Evolutionary conservation across 30 jellyfish, hydroid and myxozoan species (phyloP).

Genomic region (Turritopsis dohrnii): DNA sequence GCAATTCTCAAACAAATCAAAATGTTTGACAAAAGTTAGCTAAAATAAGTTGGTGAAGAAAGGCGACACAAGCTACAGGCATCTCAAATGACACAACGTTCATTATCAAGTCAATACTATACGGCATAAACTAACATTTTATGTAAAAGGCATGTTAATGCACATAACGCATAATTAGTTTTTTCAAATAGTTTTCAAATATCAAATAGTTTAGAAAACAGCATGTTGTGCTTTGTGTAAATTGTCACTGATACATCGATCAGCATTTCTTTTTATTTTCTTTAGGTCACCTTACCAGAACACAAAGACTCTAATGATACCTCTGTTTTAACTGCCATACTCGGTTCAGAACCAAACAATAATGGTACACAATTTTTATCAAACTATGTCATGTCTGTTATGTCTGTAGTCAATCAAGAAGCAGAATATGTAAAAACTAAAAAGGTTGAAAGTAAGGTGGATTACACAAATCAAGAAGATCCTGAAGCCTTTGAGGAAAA

Average conservation of each 20-base stretch:
- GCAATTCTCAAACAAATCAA: no score
- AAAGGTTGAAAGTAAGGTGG: background rate
- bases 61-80: no score
- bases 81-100: no score
- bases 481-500: background rate
- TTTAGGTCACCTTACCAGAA: slow-evolving; percentile 24
- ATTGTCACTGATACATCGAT: background rate
- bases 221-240: no score
- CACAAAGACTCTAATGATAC: background rate
- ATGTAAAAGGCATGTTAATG: no score
- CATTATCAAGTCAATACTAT: no score
- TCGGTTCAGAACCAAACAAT: background rate
- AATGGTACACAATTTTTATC: background rate
- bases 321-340: background rate
- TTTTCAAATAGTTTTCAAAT: no score
- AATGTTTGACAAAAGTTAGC: no score
- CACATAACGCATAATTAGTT: no score
- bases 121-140: no score
- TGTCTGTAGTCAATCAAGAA: background rate
- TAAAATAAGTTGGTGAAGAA: no score
- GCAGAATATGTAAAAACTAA: background rate
- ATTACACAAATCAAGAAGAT: background rate
- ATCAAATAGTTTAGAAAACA: no score
- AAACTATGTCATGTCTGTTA: background rate
- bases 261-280: background rate